Base-by-base conservation (phyloP, 2,113 vertebrate species). In the Spea bombifrons region DNA sequence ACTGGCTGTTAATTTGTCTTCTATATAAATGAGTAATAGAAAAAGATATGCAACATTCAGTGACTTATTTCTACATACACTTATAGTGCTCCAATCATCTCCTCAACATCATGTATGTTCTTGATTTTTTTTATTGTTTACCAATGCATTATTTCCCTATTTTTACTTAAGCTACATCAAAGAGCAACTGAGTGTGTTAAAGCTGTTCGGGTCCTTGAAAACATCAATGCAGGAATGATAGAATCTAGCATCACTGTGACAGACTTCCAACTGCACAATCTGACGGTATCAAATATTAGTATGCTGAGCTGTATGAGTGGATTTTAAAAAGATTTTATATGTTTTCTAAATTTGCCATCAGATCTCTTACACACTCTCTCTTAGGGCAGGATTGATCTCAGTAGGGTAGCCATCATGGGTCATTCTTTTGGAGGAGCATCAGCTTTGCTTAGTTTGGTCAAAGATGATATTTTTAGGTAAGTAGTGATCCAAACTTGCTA, bases 391-490 rank as follows among this genome's bases (percentile, higher is more conserved):
- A 15, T 92, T 0, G 88, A 94, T 43, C 17, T 87, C 81, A 82
- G 43, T 80, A 86, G 80, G 0, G 87, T 85, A 0, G 85, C 89
- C 0, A 67, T 92, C 73, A 90, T 93, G 90, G 93, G 92, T 16
- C 93, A 94, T 7, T 94, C 92, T 0, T 94, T 94, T 0, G 91
- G 92, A 2, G 91, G 92, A 3, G 84, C 87, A 9, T 92, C 93
- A 0, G 86, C 91, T 0, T 17, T 94, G 57, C 85, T 92, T 77
- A 85, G 90, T 66, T 44, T 91, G 75, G 83, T 88, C 67, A 90
- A 91, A 72, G 91, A 93, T 70, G 69, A 74, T n/a, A 55, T 81
- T 0, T 92, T 92, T 81, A 86, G 87, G 93, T 93, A 55, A 86
- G 87, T 71, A 65, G 75, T 64, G 5, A 16, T 30, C 30, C 30